Evolutionary conservation across 2,113 vertebrate species (phyloP), one percentile per base, ranked within the genome.

Genomic region (Psettodes erumei): DNA sequence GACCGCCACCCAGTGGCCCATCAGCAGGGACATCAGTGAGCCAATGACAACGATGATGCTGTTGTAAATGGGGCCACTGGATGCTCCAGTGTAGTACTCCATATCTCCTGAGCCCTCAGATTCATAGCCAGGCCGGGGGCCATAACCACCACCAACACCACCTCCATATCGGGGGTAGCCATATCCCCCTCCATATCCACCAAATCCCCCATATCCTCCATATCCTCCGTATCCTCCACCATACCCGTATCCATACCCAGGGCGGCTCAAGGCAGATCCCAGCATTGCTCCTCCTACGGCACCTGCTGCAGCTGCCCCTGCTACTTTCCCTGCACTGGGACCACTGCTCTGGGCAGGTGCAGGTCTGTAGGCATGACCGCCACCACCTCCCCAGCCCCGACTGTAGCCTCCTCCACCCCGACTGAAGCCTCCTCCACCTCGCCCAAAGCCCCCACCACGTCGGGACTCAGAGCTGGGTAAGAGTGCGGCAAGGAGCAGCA

Each of bases 221-320:
- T 79, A 74, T 0, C 77, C 77, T 6, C 68, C 84, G 28, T 75
- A 82, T 0, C 82, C 77, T 1, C 84, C 55, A 0, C 84, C 87
- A 9, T 87, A 85, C 0, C 86, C 85, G 0, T 85, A 74, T 1
- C 90, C 91, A 4, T 92, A 88, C 6, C 89, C 90, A 0, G 92
- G 89, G 6, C 91, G 88, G 62, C 92, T 93, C 56, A 95, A 77
- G 8, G 93, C 93, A 1, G 93, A 94, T 0, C 94, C 94, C 0
- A 95, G 12, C 59, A 93, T 82, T 0, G 94, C 78, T 53, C 94
- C 94, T 5, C 92, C 92, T 5, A 94, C 19, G 1, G 92, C 94
- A 0, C 94, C 94, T 0, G 89, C 94, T 30, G 92, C 94, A 2
- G 93, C 93, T 0, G 93, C 93, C 11, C 94, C 94, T 0, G 93